phyloP scores from a whole-genome alignment of 2,888 invertebrate species.

The Pharmacophagus antenor region DNA sequence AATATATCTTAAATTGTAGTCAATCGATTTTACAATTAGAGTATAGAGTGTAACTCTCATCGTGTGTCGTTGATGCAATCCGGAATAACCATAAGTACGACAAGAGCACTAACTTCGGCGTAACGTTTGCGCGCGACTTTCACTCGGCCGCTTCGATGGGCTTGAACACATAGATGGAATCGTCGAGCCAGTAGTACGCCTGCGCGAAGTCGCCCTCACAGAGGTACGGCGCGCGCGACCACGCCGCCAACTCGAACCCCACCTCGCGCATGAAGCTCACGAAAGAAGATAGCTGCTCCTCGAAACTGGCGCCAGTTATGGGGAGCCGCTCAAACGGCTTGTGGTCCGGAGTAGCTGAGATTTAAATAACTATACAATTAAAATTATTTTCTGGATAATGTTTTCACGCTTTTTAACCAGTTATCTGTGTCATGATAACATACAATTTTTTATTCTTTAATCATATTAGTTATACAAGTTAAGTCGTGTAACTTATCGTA shows the following conservation, averaged over 20 bases:
- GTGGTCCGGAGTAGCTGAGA: conserved; percentile 84
- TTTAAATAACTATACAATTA: neutral
- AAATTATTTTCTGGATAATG: too few species aligned
- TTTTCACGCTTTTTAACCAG: too few species aligned
- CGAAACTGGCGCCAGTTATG: conserved; percentile 85
- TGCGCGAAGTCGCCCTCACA: conserved; percentile 97
- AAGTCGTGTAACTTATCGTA: too few species aligned
- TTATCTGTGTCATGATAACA: too few species aligned
- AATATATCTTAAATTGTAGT: too few species aligned
- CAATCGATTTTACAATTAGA: too few species aligned
- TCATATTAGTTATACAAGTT: too few species aligned
- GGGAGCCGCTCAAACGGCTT: conserved; percentile 86
- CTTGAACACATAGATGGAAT: conserved; percentile 91
- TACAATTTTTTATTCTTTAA: too few species aligned
- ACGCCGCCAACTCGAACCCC: conserved; percentile 89
- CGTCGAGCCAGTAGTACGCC: conserved; percentile 95
- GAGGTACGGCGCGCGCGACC: conserved; percentile 96
- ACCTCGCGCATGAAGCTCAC: conserved; percentile 81
- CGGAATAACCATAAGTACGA: too few species aligned
- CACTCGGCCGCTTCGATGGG: conserved; percentile 37
- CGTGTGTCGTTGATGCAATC: too few species aligned
- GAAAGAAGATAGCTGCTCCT: conserved; percentile 90
- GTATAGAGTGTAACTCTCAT: too few species aligned
- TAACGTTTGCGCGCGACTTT: neutral
- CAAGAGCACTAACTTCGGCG: too few species aligned